phyloP scores from a whole-genome alignment of 2,113 vertebrate species.

The Bos javanicus region DNA sequence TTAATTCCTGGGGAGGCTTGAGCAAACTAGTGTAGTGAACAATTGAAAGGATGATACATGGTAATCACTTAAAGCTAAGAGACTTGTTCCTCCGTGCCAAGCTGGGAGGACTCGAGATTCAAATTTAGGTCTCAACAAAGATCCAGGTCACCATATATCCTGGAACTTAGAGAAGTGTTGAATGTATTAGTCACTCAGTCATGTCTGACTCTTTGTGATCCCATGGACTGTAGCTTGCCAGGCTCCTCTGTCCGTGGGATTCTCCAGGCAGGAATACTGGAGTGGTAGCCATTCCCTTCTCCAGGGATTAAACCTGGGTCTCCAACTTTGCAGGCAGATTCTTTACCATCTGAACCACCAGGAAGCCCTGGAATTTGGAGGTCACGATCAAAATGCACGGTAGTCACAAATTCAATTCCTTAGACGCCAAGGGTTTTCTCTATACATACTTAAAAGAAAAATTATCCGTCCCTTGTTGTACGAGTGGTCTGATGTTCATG shows the following conservation, averaged over 20 bases:
- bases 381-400: background rate
- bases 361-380: background rate
- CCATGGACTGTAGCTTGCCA: background rate
- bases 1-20: background rate
- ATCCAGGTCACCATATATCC: background rate
- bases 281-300: background rate
- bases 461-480: background rate
- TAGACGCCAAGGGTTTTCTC: background rate
- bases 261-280: background rate
- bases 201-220: background rate
- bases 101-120: background rate
- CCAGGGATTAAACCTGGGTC: background rate
- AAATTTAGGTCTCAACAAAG: background rate
- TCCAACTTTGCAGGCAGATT: background rate
- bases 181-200: accelerated
- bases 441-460: background rate
- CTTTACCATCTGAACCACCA: background rate
- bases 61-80: background rate
- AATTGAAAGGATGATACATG: background rate
- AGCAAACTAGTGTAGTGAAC: background rate
- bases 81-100: background rate
- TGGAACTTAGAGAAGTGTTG: background rate
- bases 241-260: background rate
- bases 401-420: background rate
- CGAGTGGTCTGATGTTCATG: background rate